A percentile compares a stretch with the other conserved stretches of the same genome.
These are phyloP conservation scores for Brienomyrus brachyistius DNA, from an alignment of 2,113 vertebrate species.

Conservation along the genomic window DNA sequence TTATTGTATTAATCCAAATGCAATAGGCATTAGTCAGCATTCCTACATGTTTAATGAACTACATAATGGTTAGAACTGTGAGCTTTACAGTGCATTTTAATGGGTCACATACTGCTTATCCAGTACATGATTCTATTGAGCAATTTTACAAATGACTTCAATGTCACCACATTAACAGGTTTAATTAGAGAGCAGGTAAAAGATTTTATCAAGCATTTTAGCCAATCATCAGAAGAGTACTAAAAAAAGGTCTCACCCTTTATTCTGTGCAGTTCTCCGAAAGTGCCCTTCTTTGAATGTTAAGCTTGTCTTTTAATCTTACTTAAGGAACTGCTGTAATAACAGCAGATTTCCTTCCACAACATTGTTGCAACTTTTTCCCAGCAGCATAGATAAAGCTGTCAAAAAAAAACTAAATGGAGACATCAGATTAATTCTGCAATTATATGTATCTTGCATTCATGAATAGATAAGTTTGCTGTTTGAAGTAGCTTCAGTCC, in stretches of 20 bases:
- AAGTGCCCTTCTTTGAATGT: not conserved
- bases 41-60: not conserved
- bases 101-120: not conserved
- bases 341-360: not conserved
- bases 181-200: not conserved
- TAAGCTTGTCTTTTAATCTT: not conserved
- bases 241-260: not conserved
- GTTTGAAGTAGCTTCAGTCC: not conserved
- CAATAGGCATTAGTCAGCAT: not conserved
- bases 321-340: not conserved
- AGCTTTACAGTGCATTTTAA: not conserved
- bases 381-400: not conserved
- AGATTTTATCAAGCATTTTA: not conserved
- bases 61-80: not conserved
- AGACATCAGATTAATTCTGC: not conserved
- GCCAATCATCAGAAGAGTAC: not conserved
- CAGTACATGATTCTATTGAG: not conserved
- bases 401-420: not conserved
- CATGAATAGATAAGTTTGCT: not conserved
- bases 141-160: not conserved
- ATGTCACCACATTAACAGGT: not conserved
- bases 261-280: not conserved
- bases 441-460: not conserved
- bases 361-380: not conserved
- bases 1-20: not conserved